phyloP scores from a whole-genome alignment of 2,113 vertebrate species.

The Sprattus sprattus region DNA sequence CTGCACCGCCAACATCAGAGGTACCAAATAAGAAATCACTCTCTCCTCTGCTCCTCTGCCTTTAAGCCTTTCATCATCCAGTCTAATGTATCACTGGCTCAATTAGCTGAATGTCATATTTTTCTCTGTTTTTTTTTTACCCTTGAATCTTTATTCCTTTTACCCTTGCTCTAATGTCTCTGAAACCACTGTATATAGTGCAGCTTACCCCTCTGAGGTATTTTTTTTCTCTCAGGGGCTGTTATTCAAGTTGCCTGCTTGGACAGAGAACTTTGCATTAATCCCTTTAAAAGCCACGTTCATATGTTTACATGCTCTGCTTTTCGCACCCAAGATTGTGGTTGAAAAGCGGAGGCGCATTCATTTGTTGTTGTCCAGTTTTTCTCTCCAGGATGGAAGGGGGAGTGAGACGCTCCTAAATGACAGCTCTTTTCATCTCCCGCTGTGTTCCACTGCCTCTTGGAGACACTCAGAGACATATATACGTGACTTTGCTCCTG shows the following conservation, averaged over 20 bases:
- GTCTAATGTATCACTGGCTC: constrained; percentile 53
- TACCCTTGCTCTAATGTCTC: neutral
- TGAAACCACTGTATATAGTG: neutral
- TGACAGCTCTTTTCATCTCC: neutral
- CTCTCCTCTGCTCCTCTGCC: constrained; percentile 24
- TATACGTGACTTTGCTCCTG: neutral
- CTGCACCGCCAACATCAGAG: constrained; percentile 60
- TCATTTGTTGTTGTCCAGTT: constrained; percentile 37
- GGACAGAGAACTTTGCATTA: neutral
- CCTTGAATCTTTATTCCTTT: constrained; percentile 32
- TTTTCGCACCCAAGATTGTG: neutral
- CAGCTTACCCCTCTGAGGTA: constrained; percentile 5
- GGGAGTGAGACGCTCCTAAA: neutral
- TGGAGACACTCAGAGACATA: neutral
- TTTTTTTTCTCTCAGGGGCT: neutral
- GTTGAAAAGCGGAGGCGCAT: neutral
- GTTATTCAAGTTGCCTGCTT: neutral
- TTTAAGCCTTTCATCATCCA: constrained; percentile 57
- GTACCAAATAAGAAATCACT: constrained; percentile 45
- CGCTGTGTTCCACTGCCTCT: neutral
- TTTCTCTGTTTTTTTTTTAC: no score
- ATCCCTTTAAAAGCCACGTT: neutral
- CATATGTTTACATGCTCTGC: neutral
- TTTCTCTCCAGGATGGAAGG: neutral
- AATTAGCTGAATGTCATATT: constrained; percentile 46